These are phyloP conservation scores for Bombylius discolor DNA, from an alignment of 2,888 invertebrate species.

Conservation along the genomic window DNA sequence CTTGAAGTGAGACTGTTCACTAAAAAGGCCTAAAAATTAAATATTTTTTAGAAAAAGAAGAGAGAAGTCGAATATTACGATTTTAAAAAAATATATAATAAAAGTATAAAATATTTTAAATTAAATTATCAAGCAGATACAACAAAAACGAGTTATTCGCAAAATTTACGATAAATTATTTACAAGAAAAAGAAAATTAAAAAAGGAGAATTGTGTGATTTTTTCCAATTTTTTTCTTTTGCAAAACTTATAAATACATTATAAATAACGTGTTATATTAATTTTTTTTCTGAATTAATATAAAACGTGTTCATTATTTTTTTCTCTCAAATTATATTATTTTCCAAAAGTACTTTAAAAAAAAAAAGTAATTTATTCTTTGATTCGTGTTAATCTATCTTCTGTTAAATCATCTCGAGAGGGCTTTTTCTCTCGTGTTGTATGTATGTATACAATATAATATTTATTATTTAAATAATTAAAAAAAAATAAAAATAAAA, in stretches of 20 bases:
- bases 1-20: constrained; percentile 27
- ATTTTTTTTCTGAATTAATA: constrained; percentile 8
- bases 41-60: constrained; percentile 7
- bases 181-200: constrained; percentile 4
- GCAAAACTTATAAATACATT: background rate
- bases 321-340: background rate
- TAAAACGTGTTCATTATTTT: constrained; percentile 9
- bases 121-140: background rate
- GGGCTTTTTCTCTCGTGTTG: constrained; percentile 4
- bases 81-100: constrained; percentile 1
- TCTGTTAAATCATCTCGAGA: background rate
- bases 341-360: too few relatives aligned
- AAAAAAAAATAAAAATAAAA: background rate
- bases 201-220: background rate
- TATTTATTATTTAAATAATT: background rate
- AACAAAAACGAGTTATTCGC: background rate
- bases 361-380: constrained; percentile 9
- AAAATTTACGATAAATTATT: constrained; percentile 8
- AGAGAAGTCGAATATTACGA: constrained; percentile 9
- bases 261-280: background rate
- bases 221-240: background rate
- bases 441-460: background rate
- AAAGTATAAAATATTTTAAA: background rate
- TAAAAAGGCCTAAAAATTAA: constrained; percentile 17
- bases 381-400: constrained; percentile 9